These are phyloP conservation scores for Anneissia japonica DNA, from an alignment of 35 echinoderm and acorn worm genomes.

Conservation along the genomic window DNA sequence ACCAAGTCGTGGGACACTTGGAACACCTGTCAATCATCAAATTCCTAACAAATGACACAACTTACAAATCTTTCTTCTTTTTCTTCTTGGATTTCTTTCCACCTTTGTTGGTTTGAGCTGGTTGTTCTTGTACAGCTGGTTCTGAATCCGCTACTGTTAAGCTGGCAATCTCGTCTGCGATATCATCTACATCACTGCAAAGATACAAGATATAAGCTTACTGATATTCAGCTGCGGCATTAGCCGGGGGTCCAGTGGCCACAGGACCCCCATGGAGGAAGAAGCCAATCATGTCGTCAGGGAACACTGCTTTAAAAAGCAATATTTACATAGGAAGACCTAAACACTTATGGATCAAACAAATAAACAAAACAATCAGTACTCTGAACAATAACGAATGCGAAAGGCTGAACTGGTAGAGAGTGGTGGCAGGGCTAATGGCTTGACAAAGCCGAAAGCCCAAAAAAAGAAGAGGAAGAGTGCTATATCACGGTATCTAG, in stretches of 20 bases:
- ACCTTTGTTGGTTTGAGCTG: not conserved
- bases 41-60: too few relatives aligned
- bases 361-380: too few relatives aligned
- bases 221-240: not conserved
- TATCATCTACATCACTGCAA: not conserved
- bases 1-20: too few relatives aligned
- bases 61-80: slow-evolving; percentile 49
- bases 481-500: too few relatives aligned
- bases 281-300: not conserved
- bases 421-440: too few relatives aligned
- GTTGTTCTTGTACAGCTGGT: not conserved
- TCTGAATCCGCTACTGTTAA: not conserved
- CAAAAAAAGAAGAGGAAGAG: too few relatives aligned
- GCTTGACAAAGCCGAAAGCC: too few relatives aligned
- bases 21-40: too few relatives aligned
- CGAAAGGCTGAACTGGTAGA: too few relatives aligned
- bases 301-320: not conserved
- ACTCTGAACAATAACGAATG: too few relatives aligned
- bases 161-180: not conserved
- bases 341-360: too few relatives aligned
- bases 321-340: not conserved
- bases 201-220: not conserved
- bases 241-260: not conserved
- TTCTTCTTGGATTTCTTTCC: slow-evolving; percentile 43
- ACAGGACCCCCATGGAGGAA: too few relatives aligned